Base-by-base conservation (phyloP, 2,797 vertebrate species). In the Hozukius guyotensis region DNA sequence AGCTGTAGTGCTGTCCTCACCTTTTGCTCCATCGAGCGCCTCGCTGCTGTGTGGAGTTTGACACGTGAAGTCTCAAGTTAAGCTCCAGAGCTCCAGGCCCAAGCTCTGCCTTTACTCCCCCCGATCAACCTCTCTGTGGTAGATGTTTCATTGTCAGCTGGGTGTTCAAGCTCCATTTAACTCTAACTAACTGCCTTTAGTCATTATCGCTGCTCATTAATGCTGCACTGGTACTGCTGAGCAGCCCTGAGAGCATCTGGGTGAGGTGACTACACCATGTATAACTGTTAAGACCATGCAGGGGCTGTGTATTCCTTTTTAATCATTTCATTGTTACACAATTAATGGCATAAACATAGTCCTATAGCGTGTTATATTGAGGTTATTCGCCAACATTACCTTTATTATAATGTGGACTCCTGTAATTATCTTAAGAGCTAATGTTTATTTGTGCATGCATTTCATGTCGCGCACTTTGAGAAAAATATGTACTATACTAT, bases 141-240 rank as follows among this genome's bases (percentile, higher is more conserved):
- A 60, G 89, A 92, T 63, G 81, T 75, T 77, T 85, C 85, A 83
- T 88, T 93, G 93, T 94, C 93, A 92, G 92, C 90, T 85, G 90
- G 90, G 91, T 84, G 87, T 93, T 94, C 92, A 92, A 89, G 93
- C 88, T 92, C 92, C 92, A 93, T 95, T 95, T 93, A 93, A 86
- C 89, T 89, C 89, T 83, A 91, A 92, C 88, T 94, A 93, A 91
- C 83, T 89, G 92, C 90, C 92, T 93, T 92, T 90, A 88, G 92
- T 92, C 91, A 93, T 94, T 92, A 94, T 90, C 49, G 66, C 83
- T 87, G 74, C 81, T 93, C 91, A 90, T 93, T 94, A 93, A 89
- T 86, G 84, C 87, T 88, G 90, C 81, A 70, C 87, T 75, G 81
- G 84, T 87, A 72, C 84, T 77, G 85, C 85, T 56, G 86, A 83